Percentiles rank a stretch among this genome's conserved stretches.
These are phyloP conservation scores for Parotia lawesii DNA, from an alignment of 2,113 vertebrate species.

Conservation along the genomic window DNA sequence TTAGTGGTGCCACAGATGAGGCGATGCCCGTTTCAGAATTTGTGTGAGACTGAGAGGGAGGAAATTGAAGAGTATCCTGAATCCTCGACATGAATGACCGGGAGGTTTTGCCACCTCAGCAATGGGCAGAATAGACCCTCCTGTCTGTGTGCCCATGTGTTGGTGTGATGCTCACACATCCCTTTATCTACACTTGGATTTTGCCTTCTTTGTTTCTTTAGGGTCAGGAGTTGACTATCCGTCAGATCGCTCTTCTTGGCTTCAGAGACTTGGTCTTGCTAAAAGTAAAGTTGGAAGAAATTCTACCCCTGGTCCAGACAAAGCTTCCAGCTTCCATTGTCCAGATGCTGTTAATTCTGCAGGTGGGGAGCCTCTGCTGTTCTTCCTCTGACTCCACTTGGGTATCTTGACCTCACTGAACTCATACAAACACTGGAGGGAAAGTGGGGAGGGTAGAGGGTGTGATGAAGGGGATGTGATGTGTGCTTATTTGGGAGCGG, in stretches of 20 bases:
- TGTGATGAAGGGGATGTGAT: not conserved
- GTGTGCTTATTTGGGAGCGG: not conserved
- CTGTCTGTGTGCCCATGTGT: not conserved
- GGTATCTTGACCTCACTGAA: fast-evolving
- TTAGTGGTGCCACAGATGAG: not conserved
- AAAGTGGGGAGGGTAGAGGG: not conserved
- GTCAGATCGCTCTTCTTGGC: constrained; percentile 90
- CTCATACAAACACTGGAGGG: not conserved
- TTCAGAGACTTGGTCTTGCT: constrained; percentile 90
- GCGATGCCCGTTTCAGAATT: not conserved
- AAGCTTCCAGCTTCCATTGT: constrained; percentile 80
- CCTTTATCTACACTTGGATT: not conserved
- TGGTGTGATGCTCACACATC: not conserved
- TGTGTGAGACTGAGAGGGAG: not conserved
- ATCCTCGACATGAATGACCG: not conserved
- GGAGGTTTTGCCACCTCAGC: not conserved
- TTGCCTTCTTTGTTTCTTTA: constrained; percentile 47
- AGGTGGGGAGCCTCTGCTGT: constrained; percentile 69
- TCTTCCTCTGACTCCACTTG: not conserved
- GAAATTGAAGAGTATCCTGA: not conserved
- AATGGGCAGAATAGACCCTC: not conserved
- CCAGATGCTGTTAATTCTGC: constrained; percentile 92
- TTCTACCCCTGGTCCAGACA: constrained; percentile 70
- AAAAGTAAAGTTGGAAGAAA: constrained; percentile 82
- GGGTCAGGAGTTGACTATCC: constrained; percentile 92